Percentiles rank a stretch among this genome's conserved stretches.
Conservation (phyloP, 53 echinoderm and acorn worm genomes). For the Astropecten irregularis region DNA sequence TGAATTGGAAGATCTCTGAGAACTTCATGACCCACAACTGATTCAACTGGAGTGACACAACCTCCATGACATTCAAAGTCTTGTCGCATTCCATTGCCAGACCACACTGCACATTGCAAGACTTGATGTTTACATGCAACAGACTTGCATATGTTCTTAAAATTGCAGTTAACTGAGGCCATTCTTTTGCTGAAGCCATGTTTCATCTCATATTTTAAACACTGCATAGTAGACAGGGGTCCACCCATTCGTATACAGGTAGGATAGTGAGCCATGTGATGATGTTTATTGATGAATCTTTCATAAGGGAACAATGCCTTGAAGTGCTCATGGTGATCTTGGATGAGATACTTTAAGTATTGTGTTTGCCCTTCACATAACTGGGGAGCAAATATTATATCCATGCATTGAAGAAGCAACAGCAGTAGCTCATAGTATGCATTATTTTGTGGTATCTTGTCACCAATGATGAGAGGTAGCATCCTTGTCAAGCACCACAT, state of each 20-base stretch:
- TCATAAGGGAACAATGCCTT: conserved; percentile 46
- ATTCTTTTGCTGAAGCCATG: conserved; percentile 58
- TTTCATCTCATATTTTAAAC: conserved; percentile 69
- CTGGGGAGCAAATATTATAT: conserved; percentile 60
- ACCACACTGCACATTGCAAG: conserved; percentile 43
- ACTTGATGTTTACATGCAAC: conserved; percentile 67
- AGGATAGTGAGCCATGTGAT: conserved; percentile 74
- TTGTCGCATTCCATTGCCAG: not conserved
- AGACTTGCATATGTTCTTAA: conserved; percentile 61
- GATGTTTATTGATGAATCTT: conserved; percentile 64
- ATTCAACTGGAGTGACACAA: conserved; percentile 2
- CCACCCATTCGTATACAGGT: conserved; percentile 60
- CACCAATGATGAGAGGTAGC: conserved; percentile 65
- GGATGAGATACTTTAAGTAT: too few species aligned
- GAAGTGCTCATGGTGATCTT: conserved; percentile 44
- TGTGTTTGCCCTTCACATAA: conserved; percentile 2
- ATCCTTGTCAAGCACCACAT: conserved; percentile 68
- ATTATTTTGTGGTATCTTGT: conserved; percentile 46
- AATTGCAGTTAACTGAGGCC: conserved; percentile 63
- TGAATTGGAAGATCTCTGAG: conserved; percentile 1
- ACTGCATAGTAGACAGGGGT: conserved; percentile 56
- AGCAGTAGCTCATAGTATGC: conserved; percentile 46
- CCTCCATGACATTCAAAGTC: conserved; percentile 6
- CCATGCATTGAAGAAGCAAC: conserved; percentile 59
- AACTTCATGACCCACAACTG: conserved; percentile 21